Conservation (phyloP, 2,888 invertebrate genomes). For the Ametastegia equiseti region DNA sequence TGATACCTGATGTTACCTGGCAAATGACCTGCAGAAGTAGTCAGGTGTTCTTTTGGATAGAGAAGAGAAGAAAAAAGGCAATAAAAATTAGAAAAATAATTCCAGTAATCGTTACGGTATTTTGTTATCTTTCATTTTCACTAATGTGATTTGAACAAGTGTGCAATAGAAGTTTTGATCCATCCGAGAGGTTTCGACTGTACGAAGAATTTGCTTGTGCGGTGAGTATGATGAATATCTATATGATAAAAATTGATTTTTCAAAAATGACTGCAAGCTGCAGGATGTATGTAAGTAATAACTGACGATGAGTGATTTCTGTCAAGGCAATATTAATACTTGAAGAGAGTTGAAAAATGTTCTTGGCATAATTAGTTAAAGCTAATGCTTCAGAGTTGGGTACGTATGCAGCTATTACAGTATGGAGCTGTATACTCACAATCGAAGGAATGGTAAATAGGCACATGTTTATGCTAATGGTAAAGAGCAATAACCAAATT, state of each 20-base stretch:
- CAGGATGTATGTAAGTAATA: not conserved
- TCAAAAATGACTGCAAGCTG: not conserved
- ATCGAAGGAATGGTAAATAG: not conserved
- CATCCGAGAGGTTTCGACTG: no score
- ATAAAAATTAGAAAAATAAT: not conserved
- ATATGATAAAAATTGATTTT: slow-evolving; percentile 1
- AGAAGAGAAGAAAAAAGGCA: not conserved
- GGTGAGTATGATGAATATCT: not conserved
- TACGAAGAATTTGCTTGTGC: no score
- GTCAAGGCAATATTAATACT: slow-evolving; percentile 4
- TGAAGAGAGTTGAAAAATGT: not conserved
- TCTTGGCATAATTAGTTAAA: not conserved
- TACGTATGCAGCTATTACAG: no score
- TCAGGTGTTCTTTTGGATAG: slow-evolving; percentile 12
- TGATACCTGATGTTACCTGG: not conserved
- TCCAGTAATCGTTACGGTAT: no score
- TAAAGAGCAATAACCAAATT: not conserved
- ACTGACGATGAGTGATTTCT: not conserved
- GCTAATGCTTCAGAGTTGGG: not conserved
- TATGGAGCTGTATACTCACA: not conserved
- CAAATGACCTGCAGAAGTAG: not conserved
- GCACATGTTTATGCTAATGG: not conserved
- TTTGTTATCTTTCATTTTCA: no score
- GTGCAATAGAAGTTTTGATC: no score
- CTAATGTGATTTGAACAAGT: no score